Evolutionary conservation across 2,797 vertebrate genomes (phyloP), one percentile per base, ranked within the genome.

Genomic region (Phalloptychus januarius): DNA sequence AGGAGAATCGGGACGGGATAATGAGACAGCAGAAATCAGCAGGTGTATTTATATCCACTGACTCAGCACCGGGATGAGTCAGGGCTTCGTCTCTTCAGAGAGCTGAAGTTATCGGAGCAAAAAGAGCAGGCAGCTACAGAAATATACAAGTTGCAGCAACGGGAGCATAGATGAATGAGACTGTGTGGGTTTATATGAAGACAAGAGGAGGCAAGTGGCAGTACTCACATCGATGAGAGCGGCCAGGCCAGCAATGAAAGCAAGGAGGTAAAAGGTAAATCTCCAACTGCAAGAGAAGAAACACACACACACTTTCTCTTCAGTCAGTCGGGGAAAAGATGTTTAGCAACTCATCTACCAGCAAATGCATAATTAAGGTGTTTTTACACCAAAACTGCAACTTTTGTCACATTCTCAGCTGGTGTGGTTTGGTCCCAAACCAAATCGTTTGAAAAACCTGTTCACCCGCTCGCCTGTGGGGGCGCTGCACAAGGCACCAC

Each of bases 241-340:
- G 54, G 95, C 96, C 95, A 98, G 95, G 94, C 98, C 98, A 88
- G 96, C 97, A 94, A 98, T 95, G 95, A 99, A 99, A 94, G 97
- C 97, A 92, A 98, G 78, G 95, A 99, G 96, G 96, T 99, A 99
- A 96, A 98, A 98, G 36, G 96, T 97, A 95, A 98, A 99, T 95
- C 98, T 96, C 98, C 98, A 99, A 95, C 98, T 99, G 96, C 83
- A 96, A 96, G 95, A 96, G 95, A 97, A 95, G 93, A 94, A 83
- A 89, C 82, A 85, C 77, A 90, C 48, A 92, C 86, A 92, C 79
- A 88, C n/a, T 81, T 87, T 88, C 88, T 91, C 77, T 84, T 94
- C 87, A 91, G 87, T 92, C 82, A 90, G 84, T 86, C 82, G 16
- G 31, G 76, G 50, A 79, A 83, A 75, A 83, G 72, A 88, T 81